phyloP scores from a whole-genome alignment of 2,113 vertebrate species.

The Meleagris gallopavo region DNA sequence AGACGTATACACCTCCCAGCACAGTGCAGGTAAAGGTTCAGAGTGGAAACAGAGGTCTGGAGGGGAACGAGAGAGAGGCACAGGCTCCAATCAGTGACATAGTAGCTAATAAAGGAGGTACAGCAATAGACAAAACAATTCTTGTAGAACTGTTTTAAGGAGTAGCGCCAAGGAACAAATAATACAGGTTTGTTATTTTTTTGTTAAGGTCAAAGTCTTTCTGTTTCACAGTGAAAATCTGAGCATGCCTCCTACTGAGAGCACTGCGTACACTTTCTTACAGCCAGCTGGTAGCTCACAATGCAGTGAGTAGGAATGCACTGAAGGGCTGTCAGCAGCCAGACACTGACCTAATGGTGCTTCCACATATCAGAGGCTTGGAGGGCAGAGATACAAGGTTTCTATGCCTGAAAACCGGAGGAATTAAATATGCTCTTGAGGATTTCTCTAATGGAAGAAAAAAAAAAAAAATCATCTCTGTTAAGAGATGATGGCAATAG shows the following conservation, averaged over 20 bases:
- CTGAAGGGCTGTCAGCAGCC: not conserved
- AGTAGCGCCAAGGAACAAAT: not conserved
- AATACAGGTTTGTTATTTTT: not conserved
- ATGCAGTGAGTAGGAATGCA: not conserved
- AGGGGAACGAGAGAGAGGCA: not conserved
- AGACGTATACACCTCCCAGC: not conserved
- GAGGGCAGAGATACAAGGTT: not conserved
- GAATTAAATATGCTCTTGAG: not conserved
- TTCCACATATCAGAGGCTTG: not conserved
- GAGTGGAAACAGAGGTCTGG: not conserved
- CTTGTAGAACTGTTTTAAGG: not conserved
- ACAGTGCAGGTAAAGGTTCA: not conserved
- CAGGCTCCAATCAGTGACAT: not conserved
- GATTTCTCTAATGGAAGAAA: not conserved
- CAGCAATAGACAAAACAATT: slow-evolving; percentile 1
- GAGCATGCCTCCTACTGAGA: not conserved
- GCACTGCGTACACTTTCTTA: not conserved
- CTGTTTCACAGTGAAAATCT: not conserved
- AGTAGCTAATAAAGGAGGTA: not conserved
- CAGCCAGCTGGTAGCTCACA: not conserved
- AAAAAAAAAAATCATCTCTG: not conserved
- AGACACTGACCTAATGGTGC: rapidly evolving
- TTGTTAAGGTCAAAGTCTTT: not conserved
- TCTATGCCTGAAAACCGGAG: not conserved
- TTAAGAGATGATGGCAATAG: not conserved